Evolutionary conservation across 2,113 vertebrate species (phyloP).

Genomic region (Terrapene triunguis): DNA sequence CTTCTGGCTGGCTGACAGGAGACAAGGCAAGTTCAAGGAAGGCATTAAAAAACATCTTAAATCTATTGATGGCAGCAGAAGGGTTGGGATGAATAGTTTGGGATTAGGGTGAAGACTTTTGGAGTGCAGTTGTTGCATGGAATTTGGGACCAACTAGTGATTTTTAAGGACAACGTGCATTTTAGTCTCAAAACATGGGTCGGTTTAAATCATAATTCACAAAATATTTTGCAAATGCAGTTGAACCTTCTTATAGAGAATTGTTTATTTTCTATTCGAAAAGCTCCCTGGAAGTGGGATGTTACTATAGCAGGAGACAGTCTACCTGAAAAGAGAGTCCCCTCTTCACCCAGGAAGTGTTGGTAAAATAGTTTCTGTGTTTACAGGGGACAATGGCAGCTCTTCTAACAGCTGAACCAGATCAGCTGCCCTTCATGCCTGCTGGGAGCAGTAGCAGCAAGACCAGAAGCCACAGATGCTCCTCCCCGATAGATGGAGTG

Average conservation of each 20-base stretch:
- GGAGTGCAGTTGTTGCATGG: constrained; percentile 55
- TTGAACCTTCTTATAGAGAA: constrained; percentile 29
- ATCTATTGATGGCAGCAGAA: constrained; percentile 79
- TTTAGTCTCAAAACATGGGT: constrained; percentile 24
- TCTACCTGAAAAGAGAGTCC: background rate
- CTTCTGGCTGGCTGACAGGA: constrained; percentile 85
- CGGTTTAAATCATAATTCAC: constrained; percentile 43
- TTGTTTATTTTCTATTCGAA: background rate
- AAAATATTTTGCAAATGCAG: background rate
- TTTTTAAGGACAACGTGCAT: constrained; percentile 30
- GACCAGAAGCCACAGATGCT: background rate
- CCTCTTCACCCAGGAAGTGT: background rate
- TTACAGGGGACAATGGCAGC: background rate
- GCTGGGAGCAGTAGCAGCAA: background rate
- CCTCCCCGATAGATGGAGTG: background rate
- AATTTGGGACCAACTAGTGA: constrained; percentile 50
- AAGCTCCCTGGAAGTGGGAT: constrained; percentile 6
- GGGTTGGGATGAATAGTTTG: constrained; percentile 78
- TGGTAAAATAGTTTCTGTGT: background rate
- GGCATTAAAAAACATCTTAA: constrained; percentile 82
- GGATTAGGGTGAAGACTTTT: constrained; percentile 72
- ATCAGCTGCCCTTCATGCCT: background rate
- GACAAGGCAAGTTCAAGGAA: constrained; percentile 83
- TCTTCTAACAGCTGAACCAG: background rate
- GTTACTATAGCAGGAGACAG: background rate